Conservation (phyloP, 2,888 invertebrate genomes). For the Agrotis ipsilon region DNA sequence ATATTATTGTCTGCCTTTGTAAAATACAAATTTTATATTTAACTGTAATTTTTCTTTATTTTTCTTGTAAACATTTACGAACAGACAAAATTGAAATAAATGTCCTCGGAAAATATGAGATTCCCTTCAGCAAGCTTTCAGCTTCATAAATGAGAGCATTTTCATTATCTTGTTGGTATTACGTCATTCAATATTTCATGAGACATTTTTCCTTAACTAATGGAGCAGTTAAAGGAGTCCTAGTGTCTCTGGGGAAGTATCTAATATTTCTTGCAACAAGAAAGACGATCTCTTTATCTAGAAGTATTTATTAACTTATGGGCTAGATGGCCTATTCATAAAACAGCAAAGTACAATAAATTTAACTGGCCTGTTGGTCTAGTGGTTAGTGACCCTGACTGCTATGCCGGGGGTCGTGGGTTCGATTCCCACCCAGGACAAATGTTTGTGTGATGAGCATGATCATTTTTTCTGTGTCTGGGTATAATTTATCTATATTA, state of each 20-base stretch:
- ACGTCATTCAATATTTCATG: conserved; percentile 14
- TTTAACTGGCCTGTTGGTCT: too few relatives aligned
- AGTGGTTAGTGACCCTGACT: too few relatives aligned
- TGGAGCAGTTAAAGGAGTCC: background rate
- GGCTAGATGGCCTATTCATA: background rate
- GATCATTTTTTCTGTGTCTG: too few relatives aligned
- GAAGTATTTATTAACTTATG: background rate
- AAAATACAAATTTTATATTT: background rate
- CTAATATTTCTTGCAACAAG: background rate
- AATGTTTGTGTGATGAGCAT: too few relatives aligned
- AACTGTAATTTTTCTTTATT: background rate
- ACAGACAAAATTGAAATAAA: background rate
- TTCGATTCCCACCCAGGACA: too few relatives aligned
- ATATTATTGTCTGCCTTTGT: background rate
- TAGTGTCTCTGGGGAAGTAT: conserved; percentile 11
- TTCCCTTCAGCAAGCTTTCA: background rate
- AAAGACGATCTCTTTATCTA: conserved; percentile 19
- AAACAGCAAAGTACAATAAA: background rate
- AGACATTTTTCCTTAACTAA: conserved; percentile 12
- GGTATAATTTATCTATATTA: too few relatives aligned
- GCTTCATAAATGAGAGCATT: background rate
- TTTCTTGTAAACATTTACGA: too few relatives aligned
- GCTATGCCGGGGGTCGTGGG: too few relatives aligned
- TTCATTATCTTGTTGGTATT: conserved; percentile 6
- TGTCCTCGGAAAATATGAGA: background rate